Percentiles rank a stretch among this genome's conserved stretches.
phyloP scores from a whole-genome alignment of 2,888 invertebrate species.

The Melanchra persicariae region DNA sequence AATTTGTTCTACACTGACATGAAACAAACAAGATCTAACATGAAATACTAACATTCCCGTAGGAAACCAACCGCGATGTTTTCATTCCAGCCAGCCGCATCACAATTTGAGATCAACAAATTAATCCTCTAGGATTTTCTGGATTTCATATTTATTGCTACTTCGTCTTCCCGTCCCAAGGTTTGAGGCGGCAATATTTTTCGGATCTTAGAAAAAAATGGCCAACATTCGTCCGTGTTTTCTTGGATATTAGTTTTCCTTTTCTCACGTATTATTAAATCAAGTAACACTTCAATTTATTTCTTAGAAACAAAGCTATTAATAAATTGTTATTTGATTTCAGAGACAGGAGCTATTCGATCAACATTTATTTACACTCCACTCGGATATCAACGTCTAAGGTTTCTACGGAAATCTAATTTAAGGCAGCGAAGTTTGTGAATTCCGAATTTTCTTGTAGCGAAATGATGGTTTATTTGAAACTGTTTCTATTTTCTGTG shows the following conservation, averaged over 20 bases:
- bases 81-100: constrained; percentile 54
- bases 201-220: constrained; percentile 64
- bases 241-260: constrained; percentile 69
- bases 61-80: constrained; percentile 47
- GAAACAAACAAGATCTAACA: constrained; percentile 31
- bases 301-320: constrained; percentile 27
- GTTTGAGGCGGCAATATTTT: constrained; percentile 59
- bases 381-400: constrained; percentile 43
- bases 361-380: constrained; percentile 45
- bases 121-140: constrained; percentile 66
- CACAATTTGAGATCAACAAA: constrained; percentile 67
- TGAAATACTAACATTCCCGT: constrained; percentile 43
- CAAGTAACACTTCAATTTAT: constrained; percentile 50
- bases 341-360: constrained; percentile 45
- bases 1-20: constrained; percentile 21
- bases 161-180: constrained; percentile 36
- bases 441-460: constrained; percentile 36
- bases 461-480: constrained; percentile 19
- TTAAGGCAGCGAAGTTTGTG: constrained; percentile 20
- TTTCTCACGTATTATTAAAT: constrained; percentile 70
- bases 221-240: constrained; percentile 62
- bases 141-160: constrained; percentile 67
- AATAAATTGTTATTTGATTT: constrained; percentile 44
- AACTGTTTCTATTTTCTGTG: constrained; percentile 13
- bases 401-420: constrained; percentile 45